These are phyloP conservation scores for Lasiurus borealis DNA, from an alignment of 2,113 vertebrate species.

Conservation along the genomic window DNA sequence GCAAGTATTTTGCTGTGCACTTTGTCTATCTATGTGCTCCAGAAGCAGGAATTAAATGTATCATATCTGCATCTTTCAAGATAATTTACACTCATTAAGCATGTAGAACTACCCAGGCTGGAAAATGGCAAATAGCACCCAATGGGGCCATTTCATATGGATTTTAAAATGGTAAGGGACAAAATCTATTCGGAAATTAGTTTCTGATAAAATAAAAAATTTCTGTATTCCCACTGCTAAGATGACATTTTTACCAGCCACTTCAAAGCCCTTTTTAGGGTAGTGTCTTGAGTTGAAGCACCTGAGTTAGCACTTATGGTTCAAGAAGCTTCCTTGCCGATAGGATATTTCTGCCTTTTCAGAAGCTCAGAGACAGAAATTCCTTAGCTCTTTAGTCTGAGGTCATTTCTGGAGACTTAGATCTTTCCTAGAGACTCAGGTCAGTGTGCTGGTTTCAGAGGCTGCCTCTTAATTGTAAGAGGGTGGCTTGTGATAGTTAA, in stretches of 20 bases:
- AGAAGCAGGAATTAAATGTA: background rate
- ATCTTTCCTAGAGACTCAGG: background rate
- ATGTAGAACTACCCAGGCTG: background rate
- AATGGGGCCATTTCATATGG: background rate
- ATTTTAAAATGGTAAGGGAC: background rate
- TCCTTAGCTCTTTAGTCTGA: background rate
- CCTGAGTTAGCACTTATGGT: background rate
- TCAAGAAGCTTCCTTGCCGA: background rate
- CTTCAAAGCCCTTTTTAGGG: background rate
- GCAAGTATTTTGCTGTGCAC: background rate
- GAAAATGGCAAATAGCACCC: background rate
- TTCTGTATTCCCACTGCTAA: background rate
- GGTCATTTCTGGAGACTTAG: conserved; percentile 1
- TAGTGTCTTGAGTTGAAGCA: background rate
- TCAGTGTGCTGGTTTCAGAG: background rate
- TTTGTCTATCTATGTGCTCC: background rate
- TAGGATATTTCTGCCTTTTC: background rate
- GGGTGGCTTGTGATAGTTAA: background rate
- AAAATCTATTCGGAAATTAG: background rate
- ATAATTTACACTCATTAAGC: background rate
- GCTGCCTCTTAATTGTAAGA: background rate
- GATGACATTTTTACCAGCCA: background rate
- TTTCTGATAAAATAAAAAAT: conserved; percentile 7
- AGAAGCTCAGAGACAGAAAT: background rate
- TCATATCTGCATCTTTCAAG: background rate